Evolutionary conservation across 2,888 invertebrate genomes (phyloP).

Genomic region (Meteorus colon): DNA sequence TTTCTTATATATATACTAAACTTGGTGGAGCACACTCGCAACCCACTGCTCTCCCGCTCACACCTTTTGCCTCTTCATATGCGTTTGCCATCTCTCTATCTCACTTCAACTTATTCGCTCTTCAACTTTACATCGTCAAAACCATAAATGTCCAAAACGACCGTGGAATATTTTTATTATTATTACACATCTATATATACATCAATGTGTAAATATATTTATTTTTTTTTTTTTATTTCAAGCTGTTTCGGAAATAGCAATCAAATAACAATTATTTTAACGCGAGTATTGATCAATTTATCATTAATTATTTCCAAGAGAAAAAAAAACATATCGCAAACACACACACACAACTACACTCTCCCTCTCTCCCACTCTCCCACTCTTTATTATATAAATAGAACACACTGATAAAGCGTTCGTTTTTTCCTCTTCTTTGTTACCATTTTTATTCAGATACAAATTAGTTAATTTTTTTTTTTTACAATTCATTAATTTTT

Average conservation of each 20-base stretch:
- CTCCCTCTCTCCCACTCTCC: no score
- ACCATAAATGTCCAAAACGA: slow-evolving; percentile 5
- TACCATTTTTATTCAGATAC: no score
- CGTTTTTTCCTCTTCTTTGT: no score
- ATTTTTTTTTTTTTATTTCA: no score
- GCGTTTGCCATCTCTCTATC: background rate
- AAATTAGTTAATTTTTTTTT: background rate
- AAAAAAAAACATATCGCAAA: background rate
- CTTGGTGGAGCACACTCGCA: background rate
- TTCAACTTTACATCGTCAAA: background rate
- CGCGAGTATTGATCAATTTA: background rate
- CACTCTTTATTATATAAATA: no score
- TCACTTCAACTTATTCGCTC: background rate
- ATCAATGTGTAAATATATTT: background rate
- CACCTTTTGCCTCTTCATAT: background rate
- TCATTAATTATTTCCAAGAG: background rate
- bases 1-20: background rate
- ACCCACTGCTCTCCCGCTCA: background rate
- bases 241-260: background rate
- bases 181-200: background rate
- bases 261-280: slow-evolving; percentile 13
- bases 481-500: background rate
- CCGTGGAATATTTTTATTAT: slow-evolving; percentile 13
- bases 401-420: no score
- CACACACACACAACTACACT: no score